Conservation (phyloP, 2,797 vertebrate species). For the Syndactyla subalaris region DNA sequence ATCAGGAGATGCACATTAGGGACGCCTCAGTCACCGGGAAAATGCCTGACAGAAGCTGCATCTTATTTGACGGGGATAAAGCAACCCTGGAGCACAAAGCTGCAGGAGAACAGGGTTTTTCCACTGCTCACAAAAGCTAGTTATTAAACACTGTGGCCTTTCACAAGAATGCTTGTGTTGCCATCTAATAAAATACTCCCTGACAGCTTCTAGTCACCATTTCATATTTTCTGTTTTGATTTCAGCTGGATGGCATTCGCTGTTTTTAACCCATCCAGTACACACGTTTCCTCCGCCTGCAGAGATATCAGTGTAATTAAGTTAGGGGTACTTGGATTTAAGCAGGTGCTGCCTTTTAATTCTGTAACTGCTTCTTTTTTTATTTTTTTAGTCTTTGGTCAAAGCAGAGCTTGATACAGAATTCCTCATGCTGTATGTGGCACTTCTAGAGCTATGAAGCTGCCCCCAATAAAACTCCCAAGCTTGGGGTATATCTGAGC, state of each 20-base stretch:
- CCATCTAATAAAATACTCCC: not conserved
- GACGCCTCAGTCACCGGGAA: not conserved
- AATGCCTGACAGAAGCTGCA: not conserved
- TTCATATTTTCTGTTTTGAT: not conserved
- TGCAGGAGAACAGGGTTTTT: slow-evolving; percentile 32
- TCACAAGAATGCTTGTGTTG: not conserved
- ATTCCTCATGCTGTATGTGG: not conserved
- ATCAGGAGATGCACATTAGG: not conserved
- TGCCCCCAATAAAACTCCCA: not conserved
- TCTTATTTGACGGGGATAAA: not conserved
- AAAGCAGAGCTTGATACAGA: not conserved
- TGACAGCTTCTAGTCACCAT: not conserved
- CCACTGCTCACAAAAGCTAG: slow-evolving; percentile 14
- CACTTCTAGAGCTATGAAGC: not conserved
- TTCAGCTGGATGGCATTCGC: not conserved
- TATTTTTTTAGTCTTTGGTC: not conserved
- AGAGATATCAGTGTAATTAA: not conserved
- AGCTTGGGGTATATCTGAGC: not conserved
- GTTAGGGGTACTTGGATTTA: not conserved
- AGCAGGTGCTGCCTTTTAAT: not conserved
- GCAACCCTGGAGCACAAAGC: slow-evolving; percentile 19
- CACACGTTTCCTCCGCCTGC: not conserved
- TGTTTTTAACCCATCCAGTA: not conserved
- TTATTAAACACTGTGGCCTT: not conserved
- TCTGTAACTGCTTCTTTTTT: not conserved